Base-by-base conservation (phyloP, 2,888 invertebrate species). In the Acleris cristana region DNA sequence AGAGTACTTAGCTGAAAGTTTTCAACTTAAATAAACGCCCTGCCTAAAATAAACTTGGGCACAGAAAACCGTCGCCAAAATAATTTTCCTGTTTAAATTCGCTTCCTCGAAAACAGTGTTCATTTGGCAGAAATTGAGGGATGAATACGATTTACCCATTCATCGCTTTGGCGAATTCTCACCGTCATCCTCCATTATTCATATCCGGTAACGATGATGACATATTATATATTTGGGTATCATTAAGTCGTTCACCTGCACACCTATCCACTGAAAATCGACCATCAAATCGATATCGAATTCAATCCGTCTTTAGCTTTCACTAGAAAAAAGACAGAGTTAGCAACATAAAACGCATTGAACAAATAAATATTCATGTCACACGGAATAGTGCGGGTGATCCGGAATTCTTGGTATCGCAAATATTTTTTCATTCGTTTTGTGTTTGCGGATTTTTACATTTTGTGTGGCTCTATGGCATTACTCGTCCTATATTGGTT, bases 171-270 rank as follows among this genome's bases (percentile, higher is more conserved):
- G 70, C 69, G 73, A 76, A 75, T 76, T 74, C 76, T 72, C 70
- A 60, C 71, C 74, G 75, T 79, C 80, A 77, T 73, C 73, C 74
- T 81, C 79, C 84, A 86, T 86, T 85, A 86, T 86, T 86, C 83
- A 84, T 79, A 74, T 74, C 75, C 76, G 79, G 74, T 79, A 79
- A 81, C 76, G 77, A 82, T 86, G 85, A 87, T 83, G 79, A 85
- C 67, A 63, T 67, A 67, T 67, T 67, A 67, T 63, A 63, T 63
- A 58, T 87, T 87, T 76, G 74, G 75, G 73, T 76, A 77, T 82
- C 83, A 85, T 87, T 84, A 84, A 79, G 81, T 82, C 81, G 76
- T 76, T 75, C 79, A 81, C 81, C 80, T 81, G 79, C 53, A 34
- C 34, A 48, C 62, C 49, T 52, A 52, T 21, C 60, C 26, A 16